Conservation (phyloP, 37 sponge, comb jelly and placozoan genomes). For the Chondrosia reniformis region DNA sequence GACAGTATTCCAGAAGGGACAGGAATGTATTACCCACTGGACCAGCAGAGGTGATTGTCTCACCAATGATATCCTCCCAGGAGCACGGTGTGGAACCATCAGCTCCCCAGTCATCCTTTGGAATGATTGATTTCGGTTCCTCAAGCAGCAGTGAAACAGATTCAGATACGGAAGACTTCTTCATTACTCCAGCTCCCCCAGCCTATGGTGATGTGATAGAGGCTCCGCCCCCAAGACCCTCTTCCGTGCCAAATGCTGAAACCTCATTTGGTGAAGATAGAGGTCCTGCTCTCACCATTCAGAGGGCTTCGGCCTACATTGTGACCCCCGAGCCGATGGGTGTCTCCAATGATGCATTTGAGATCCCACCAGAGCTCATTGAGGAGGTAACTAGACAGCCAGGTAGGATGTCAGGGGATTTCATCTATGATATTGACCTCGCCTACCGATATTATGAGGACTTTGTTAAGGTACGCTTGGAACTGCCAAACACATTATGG, state of each 20-base stretch:
- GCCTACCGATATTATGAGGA: slow-evolving; percentile 53
- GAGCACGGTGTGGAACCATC: slow-evolving; percentile 17
- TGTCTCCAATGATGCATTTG: no score
- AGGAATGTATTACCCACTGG: no score
- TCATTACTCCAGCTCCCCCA: slow-evolving; percentile 56
- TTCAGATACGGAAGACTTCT: background rate
- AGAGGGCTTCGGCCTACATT: background rate
- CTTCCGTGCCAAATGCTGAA: background rate
- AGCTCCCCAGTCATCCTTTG: slow-evolving; percentile 33
- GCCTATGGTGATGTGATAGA: slow-evolving; percentile 29
- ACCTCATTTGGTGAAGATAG: background rate
- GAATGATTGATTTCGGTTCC: background rate
- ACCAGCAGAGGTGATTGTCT: background rate
- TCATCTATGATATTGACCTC: slow-evolving; percentile 44
- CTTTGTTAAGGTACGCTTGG: slow-evolving; percentile 50
- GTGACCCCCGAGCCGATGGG: background rate
- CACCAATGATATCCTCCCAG: background rate
- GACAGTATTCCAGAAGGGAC: no score
- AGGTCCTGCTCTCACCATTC: background rate
- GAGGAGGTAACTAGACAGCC: background rate
- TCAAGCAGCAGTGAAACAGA: slow-evolving; percentile 25
- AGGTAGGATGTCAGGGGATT: background rate
- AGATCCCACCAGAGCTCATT: background rate
- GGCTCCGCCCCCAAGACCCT: background rate
- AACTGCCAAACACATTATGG: slow-evolving; percentile 43